Percentiles rank a stretch among this genome's conserved stretches.
Conservation (phyloP, 2,797 vertebrate genomes). For the Bovichtus diacanthus region DNA sequence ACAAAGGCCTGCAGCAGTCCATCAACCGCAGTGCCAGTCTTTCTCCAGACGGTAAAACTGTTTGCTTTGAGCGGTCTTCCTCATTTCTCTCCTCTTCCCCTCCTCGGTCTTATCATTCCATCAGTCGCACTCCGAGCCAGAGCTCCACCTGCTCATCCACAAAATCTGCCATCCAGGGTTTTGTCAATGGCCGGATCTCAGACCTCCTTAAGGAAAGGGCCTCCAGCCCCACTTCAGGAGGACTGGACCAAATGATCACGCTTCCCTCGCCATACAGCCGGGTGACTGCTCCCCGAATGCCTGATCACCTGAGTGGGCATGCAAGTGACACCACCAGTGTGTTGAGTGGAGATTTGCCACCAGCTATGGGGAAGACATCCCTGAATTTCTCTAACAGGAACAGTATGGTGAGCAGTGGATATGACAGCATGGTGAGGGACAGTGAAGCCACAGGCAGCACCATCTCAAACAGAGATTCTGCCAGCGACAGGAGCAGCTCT, state of each 20-base stretch:
- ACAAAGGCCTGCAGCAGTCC: slow-evolving; percentile 89
- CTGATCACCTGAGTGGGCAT: slow-evolving; percentile 90
- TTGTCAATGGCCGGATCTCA: slow-evolving; percentile 91
- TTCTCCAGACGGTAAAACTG: slow-evolving; percentile 88
- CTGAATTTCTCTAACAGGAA: slow-evolving; percentile 90
- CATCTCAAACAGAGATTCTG: slow-evolving; percentile 92
- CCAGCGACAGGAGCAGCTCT: slow-evolving; percentile 92
- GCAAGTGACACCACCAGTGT: slow-evolving; percentile 95
- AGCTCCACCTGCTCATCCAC: slow-evolving; percentile 88
- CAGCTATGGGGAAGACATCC: slow-evolving; percentile 97
- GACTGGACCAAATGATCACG: slow-evolving; percentile 79
- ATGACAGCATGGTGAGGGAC: slow-evolving; percentile 96
- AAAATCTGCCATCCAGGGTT: slow-evolving; percentile 88
- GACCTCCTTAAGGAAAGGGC: slow-evolving; percentile 88
- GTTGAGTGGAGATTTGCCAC: slow-evolving; percentile 93
- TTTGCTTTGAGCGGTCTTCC: slow-evolving; percentile 69
- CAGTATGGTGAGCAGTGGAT: slow-evolving; percentile 95
- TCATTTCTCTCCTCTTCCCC: slow-evolving; percentile 75
- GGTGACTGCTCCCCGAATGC: slow-evolving; percentile 91
- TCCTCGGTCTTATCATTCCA: slow-evolving; percentile 90
- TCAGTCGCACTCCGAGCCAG: slow-evolving; percentile 90
- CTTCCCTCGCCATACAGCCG: slow-evolving; percentile 95
- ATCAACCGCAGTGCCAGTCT: slow-evolving; percentile 90
- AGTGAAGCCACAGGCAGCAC: slow-evolving; percentile 93
- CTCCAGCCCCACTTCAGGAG: slow-evolving; percentile 77